Evolutionary conservation across 2,888 invertebrate species (phyloP).

Genomic region (Alentia gelatinosa): DNA sequence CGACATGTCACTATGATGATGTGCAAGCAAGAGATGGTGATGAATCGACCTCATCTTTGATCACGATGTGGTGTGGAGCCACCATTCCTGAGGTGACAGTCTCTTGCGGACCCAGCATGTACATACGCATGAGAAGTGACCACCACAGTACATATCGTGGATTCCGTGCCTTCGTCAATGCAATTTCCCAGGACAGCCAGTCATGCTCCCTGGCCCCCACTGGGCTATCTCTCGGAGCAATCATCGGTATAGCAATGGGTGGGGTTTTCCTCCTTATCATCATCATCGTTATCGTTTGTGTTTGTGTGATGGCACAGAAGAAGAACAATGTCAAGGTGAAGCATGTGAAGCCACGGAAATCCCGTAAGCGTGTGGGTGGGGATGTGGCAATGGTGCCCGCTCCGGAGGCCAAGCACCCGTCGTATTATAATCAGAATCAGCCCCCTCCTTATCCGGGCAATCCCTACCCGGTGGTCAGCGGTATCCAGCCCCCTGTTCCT

Average conservation of each 20-base stretch:
- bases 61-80: constrained; percentile 25
- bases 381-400: neutral
- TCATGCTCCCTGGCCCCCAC: neutral
- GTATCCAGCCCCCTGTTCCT: neutral
- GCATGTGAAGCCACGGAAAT: neutral
- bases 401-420: constrained; percentile 18
- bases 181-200: neutral
- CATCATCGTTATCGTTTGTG: neutral
- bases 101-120: neutral
- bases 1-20: constrained; percentile 14
- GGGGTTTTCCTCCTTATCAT: neutral
- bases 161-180: neutral
- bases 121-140: neutral
- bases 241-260: constrained; percentile 15
- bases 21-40: constrained; percentile 23
- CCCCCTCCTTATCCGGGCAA: neutral
- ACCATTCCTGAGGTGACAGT: neutral
- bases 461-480: neutral
- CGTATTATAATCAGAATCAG: neutral
- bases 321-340: neutral
- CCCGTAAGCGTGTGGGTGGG: neutral
- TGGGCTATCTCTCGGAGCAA: neutral
- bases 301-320: neutral
- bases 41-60: neutral
- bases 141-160: constrained; percentile 18